Evolutionary conservation across 2,888 invertebrate species (phyloP).

Genomic region (Apamea crenata): DNA sequence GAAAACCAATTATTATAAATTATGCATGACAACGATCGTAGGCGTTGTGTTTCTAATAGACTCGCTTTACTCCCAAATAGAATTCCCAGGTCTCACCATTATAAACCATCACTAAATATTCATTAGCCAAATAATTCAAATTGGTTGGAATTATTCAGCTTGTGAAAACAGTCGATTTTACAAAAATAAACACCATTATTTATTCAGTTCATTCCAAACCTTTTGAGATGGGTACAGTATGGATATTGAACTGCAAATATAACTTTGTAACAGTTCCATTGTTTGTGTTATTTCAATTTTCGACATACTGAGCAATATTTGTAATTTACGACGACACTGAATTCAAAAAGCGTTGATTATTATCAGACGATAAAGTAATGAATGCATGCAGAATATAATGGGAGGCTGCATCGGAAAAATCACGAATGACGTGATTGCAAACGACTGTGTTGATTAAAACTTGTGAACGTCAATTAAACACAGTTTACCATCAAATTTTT

Average conservation of each 20-base stretch:
- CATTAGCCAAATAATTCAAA: constrained; percentile 63
- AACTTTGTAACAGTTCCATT: constrained; percentile 29
- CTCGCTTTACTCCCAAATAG: constrained; percentile 40
- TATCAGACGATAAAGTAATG: constrained; percentile 40
- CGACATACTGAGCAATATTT: constrained; percentile 31
- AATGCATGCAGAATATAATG: constrained; percentile 39
- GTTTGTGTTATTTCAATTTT: constrained; percentile 40
- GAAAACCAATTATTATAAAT: constrained; percentile 56
- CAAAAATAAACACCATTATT: constrained; percentile 67
- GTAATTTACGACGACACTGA: constrained; percentile 38
- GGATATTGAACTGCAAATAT: constrained; percentile 42
- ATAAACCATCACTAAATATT: constrained; percentile 62
- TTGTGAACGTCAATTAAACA: constrained; percentile 26
- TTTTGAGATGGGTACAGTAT: constrained; percentile 38
- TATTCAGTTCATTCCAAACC: constrained; percentile 56
- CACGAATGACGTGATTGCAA: constrained; percentile 31
- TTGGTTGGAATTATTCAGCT: constrained; percentile 61
- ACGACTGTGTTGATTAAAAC: constrained; percentile 30
- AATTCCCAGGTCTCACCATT: constrained; percentile 44
- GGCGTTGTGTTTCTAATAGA: constrained; percentile 55
- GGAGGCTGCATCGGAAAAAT: constrained; percentile 20
- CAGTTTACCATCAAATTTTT: background rate
- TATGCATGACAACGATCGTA: constrained; percentile 49
- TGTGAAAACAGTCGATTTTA: constrained; percentile 61
- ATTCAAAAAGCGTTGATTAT: constrained; percentile 50